Evolutionary conservation across 2,113 vertebrate genomes (phyloP).

Genomic region (Argyrosomus japonicus): DNA sequence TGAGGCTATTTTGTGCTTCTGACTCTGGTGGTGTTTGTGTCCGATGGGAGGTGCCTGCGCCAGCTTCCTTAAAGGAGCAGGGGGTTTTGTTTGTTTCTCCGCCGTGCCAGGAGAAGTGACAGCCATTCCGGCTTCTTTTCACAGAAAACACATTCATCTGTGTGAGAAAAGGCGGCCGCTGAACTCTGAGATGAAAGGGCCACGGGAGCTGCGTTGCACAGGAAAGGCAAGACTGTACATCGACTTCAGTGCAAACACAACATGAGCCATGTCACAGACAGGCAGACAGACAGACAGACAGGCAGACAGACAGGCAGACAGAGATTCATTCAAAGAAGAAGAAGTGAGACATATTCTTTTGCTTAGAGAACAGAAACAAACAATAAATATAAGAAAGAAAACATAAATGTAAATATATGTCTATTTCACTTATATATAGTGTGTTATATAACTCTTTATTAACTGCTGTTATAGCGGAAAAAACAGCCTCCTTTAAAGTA

Average conservation of each 20-base stretch:
- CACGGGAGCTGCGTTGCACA: slow-evolving; percentile 73
- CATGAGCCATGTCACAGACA: slow-evolving; percentile 64
- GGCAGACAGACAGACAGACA: slow-evolving; percentile 25
- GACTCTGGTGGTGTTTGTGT: slow-evolving; percentile 81
- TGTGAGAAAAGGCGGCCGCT: slow-evolving; percentile 81
- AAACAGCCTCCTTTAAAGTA: neutral
- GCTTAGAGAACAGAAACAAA: neutral
- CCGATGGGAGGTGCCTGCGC: slow-evolving; percentile 79
- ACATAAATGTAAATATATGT: neutral
- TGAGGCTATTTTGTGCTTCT: slow-evolving; percentile 77
- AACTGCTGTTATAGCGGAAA: neutral
- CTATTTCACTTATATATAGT: neutral
- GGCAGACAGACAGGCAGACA: slow-evolving; percentile 15
- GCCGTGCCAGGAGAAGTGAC: slow-evolving; percentile 82
- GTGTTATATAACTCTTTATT: neutral
- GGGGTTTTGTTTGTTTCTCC: slow-evolving; percentile 82
- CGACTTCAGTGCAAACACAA: slow-evolving; percentile 76
- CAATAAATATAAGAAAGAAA: neutral
- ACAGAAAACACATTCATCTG: slow-evolving; percentile 83
- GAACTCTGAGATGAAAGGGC: slow-evolving; percentile 77
- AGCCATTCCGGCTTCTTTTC: slow-evolving; percentile 82
- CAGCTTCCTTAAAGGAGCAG: slow-evolving; percentile 80
- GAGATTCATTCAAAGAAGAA: neutral
- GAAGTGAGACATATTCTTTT: neutral
- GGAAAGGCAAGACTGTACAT: slow-evolving; percentile 81